phyloP scores from a whole-genome alignment of 2,113 vertebrate genomes.

The Pavo muticus region DNA sequence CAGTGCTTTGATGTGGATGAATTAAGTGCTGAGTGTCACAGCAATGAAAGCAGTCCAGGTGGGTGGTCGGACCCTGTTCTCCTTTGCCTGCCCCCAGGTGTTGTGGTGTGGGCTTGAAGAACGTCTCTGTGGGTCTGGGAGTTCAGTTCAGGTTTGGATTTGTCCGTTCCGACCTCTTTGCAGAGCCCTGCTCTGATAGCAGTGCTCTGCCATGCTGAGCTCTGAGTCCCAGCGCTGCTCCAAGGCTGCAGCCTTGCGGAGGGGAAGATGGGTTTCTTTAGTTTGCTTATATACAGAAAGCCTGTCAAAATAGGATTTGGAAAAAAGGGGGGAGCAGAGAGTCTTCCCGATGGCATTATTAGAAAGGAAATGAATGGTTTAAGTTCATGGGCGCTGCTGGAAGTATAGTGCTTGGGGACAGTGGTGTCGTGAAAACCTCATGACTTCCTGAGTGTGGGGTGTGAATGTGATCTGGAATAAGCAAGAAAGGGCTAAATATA shows the following conservation, averaged over 20 bases:
- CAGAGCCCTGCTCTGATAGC: background rate
- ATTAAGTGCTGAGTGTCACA: background rate
- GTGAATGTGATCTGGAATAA: slow-evolving; percentile 45
- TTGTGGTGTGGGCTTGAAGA: background rate
- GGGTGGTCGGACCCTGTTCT: background rate
- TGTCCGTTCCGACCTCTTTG: background rate
- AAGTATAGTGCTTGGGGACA: background rate
- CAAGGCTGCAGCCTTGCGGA: background rate
- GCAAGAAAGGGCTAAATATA: slow-evolving; percentile 65
- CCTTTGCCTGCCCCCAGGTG: background rate
- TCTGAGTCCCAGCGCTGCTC: background rate
- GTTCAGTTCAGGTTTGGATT: background rate
- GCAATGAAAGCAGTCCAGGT: background rate
- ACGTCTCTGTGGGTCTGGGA: background rate
- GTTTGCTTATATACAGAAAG: background rate
- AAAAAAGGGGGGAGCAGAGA: slow-evolving; percentile 6
- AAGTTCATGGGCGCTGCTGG: slow-evolving; percentile 10
- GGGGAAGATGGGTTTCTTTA: slow-evolving; percentile 47
- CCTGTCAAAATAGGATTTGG: slow-evolving; percentile 27
- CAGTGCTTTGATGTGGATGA: background rate
- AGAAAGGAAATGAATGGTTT: slow-evolving; percentile 45
- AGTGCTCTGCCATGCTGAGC: accelerated
- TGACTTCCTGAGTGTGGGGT: background rate
- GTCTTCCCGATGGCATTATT: slow-evolving; percentile 53
- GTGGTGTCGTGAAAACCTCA: slow-evolving; percentile 20